Evolutionary conservation across 2,113 vertebrate species (phyloP).

Genomic region (Mustela lutreola): DNA sequence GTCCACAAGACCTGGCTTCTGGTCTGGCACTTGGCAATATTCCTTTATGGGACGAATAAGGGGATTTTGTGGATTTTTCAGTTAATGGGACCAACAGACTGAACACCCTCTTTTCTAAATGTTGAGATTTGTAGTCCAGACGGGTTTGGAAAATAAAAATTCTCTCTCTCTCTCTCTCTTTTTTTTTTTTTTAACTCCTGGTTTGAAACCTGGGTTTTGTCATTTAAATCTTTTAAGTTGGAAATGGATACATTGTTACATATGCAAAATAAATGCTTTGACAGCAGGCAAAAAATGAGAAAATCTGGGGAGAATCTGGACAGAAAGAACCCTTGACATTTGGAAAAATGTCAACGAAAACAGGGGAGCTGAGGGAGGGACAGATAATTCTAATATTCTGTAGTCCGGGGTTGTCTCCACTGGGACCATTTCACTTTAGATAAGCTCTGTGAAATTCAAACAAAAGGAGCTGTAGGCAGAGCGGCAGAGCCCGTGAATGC

Average conservation of each 20-base stretch:
- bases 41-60: background rate
- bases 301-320: background rate
- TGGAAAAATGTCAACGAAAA: slow-evolving; percentile 38
- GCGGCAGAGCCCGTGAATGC: background rate
- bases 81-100: rapidly evolving
- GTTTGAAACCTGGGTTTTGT: background rate
- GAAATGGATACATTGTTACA: background rate
- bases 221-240: background rate
- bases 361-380: background rate
- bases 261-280: background rate
- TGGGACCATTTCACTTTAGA: background rate
- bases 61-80: background rate
- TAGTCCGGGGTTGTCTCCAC: background rate
- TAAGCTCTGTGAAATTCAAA: background rate
- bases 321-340: slow-evolving; percentile 10
- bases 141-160: background rate
- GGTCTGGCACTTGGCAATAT: background rate
- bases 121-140: background rate
- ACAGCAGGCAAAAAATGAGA: background rate
- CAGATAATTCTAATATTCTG: background rate
- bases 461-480: background rate
- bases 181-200: background rate
- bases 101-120: background rate
- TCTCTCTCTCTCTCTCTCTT: background rate
- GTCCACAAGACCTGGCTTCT: background rate